Evolutionary conservation across 2,113 vertebrate genomes (phyloP), one percentile per base, ranked within the genome.

Genomic region (Hystrix brachyura): DNA sequence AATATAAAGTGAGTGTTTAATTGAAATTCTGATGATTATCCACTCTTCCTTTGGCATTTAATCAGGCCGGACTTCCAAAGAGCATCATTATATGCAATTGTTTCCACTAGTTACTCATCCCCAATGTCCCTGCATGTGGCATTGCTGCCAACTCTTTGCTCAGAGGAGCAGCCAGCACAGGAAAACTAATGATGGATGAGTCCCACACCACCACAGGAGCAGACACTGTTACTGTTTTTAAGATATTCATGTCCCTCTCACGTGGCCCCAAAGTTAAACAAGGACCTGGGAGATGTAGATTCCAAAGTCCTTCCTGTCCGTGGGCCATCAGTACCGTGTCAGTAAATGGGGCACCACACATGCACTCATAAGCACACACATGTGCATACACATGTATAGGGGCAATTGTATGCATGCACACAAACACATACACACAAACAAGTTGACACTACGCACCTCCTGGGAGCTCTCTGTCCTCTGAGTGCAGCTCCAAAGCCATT

Each of bases 51-150:
- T 65, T 27, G 27, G 59, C 65, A 64, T 95, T 74, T 57, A 64
- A 80, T 91, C 69, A 76, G 34, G 21, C 9, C 14, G 83, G 9
- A 3, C 53, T 76, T 81, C 51, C 89, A 82, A 14, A 81, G 79
- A 53, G 32, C 29, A 11, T 69, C 88, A 43, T 86, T 29, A 57
- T 7, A 32, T 25, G 43, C 57, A 11, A 46, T 62, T n/a, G 12
- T 32, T 13, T 18, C 82, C 23, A 17, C 57, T 10, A 72, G 82
- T 21, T 5, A 29, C 38, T 87, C 64, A 46, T 78, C 82, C 32
- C 19, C 23, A 29, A 0, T 0, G 14, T 76, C 74, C 53, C 14
- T 0, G 43, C 27, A 7, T 3, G 3, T 2, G 3, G 59, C 55
- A 12, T 11, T 14, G 13, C 59, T 9, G 10, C 27, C 27, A 59